A percentile compares a stretch with the other conserved stretches of the same genome.
Evolutionary conservation across 2,113 vertebrate species (phyloP).

Genomic region (Perognathus longimembris): DNA sequence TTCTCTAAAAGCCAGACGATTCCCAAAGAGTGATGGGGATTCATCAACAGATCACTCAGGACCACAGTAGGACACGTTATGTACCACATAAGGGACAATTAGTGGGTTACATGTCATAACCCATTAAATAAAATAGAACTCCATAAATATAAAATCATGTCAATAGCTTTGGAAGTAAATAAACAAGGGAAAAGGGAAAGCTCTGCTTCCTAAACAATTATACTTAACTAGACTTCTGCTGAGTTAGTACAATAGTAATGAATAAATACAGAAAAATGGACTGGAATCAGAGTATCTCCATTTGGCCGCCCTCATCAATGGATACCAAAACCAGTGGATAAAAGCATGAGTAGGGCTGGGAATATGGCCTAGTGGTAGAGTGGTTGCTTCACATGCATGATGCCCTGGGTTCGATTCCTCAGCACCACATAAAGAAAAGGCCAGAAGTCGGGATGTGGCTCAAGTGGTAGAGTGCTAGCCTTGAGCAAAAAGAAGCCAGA

Average conservation of each 20-base stretch:
- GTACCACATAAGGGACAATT: not conserved
- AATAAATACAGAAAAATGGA: not conserved
- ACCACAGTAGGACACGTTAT: not conserved
- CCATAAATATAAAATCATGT: not conserved
- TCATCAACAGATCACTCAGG: not conserved
- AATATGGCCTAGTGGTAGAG: no score
- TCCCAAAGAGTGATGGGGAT: not conserved
- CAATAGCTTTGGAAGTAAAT: not conserved
- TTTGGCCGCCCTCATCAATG: not conserved
- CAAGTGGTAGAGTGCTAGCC: no score
- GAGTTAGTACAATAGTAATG: not conserved
- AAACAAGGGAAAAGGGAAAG: not conserved
- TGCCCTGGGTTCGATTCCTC: no score
- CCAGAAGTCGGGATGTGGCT: no score
- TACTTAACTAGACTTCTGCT: no score
- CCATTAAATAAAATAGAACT: slow-evolving; percentile 1
- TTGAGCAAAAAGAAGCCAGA: no score
- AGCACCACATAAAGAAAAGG: no score
- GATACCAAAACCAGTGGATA: not conserved
- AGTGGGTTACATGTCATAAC: not conserved
- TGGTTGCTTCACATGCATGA: no score
- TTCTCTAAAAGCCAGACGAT: not conserved
- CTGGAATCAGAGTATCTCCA: not conserved
- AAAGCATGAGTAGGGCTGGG: not conserved
- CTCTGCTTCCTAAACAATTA: not conserved